phyloP scores from a whole-genome alignment of 2,797 vertebrate species.

The Enteromius mattozi region DNA sequence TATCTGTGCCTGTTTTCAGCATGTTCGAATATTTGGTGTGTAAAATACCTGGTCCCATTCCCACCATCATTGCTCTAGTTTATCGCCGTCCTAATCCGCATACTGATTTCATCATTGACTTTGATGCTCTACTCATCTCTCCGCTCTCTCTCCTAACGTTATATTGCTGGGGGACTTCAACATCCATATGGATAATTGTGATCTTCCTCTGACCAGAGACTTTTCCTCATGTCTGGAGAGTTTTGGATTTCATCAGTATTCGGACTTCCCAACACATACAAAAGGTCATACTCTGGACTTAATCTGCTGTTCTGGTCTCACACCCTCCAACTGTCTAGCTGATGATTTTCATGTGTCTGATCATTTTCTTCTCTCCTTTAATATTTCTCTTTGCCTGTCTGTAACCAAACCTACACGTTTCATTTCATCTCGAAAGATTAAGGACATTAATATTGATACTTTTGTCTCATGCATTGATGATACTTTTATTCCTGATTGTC shows the following conservation, averaged over 20 bases:
- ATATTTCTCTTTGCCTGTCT: neutral
- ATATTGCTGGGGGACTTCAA: constrained; percentile 16
- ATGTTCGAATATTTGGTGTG: neutral
- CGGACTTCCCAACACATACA: neutral
- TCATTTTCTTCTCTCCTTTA: neutral
- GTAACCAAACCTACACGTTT: too few relatives aligned
- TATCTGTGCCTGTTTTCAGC: neutral
- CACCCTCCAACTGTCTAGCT: neutral
- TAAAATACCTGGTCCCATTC: neutral
- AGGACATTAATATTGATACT: too few relatives aligned
- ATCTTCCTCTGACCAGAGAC: neutral
- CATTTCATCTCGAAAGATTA: too few relatives aligned
- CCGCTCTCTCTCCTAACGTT: neutral
- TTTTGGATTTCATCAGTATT: neutral
- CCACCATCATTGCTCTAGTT: neutral
- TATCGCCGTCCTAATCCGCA: neutral
- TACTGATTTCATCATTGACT: neutral
- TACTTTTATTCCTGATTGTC: too few relatives aligned
- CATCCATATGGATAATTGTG: constrained; percentile 12
- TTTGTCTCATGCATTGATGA: too few relatives aligned
- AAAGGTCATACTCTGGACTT: constrained; percentile 24
- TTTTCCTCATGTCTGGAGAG: neutral
- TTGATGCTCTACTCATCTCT: neutral
- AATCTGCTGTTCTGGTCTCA: constrained; percentile 18
- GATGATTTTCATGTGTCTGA: neutral